A percentile compares a stretch with the other conserved stretches of the same genome.
phyloP scores from a whole-genome alignment of 2,113 vertebrate species.

The Mirounga angustirostris region DNA sequence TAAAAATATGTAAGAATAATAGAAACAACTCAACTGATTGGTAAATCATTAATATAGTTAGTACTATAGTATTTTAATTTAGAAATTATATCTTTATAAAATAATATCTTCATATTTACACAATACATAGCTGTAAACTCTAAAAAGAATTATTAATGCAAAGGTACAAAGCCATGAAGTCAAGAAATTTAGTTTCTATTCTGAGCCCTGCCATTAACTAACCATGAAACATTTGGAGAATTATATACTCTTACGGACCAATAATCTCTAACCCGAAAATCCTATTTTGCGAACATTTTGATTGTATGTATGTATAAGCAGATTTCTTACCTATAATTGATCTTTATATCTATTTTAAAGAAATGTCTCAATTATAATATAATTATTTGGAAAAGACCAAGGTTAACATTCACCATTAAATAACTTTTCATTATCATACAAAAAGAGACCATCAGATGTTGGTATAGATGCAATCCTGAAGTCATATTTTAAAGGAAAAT shows the following conservation, averaged over 20 bases:
- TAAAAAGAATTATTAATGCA: not conserved
- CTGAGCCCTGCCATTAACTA: not conserved
- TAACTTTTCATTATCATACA: not conserved
- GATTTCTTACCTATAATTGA: not conserved
- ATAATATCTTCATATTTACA: not conserved
- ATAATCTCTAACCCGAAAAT: constrained; percentile 25
- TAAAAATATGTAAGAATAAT: not conserved
- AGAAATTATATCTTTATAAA: not conserved
- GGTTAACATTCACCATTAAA: constrained; percentile 28
- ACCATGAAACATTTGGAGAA: not conserved
- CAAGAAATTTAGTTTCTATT: not conserved
- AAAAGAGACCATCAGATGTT: not conserved
- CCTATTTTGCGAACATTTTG: not conserved
- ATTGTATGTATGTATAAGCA: not conserved
- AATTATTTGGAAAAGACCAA: not conserved
- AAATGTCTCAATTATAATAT: not conserved
- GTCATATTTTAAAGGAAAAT: not conserved
- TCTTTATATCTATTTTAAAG: not conserved
- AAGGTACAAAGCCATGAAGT: not conserved
- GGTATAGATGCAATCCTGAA: not conserved
- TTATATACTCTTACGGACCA: not conserved
- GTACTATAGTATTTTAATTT: not conserved
- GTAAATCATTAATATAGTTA: constrained; percentile 3
- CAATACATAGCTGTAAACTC: not conserved
- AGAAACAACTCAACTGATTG: not conserved